phyloP scores from a whole-genome alignment of 2,888 invertebrate genomes.

The Cephus rjabovi region DNA sequence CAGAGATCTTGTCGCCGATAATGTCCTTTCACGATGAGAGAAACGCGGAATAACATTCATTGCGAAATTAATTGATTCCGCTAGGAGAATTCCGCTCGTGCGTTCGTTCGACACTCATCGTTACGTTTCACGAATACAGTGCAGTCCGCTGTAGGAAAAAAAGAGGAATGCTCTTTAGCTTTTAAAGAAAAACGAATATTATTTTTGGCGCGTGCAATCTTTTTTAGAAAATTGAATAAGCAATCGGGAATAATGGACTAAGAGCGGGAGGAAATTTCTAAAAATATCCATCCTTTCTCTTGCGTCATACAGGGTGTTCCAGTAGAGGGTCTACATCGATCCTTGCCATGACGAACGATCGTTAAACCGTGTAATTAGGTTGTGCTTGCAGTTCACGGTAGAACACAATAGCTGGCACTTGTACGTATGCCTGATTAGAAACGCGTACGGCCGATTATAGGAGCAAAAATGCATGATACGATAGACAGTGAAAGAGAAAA shows the following conservation, averaged over 20 bases:
- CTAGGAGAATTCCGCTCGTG: neutral
- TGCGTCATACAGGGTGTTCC: conserved; percentile 6
- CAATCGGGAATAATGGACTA: conserved; percentile 25
- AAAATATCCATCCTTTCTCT: conserved; percentile 25
- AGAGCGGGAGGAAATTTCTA: conserved; percentile 26
- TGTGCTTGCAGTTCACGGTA: neutral
- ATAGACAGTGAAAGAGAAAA: neutral
- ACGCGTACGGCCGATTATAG: neutral
- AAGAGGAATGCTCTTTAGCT: neutral
- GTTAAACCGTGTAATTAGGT: conserved; percentile 7
- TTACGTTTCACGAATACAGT: neutral
- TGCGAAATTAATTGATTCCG: neutral
- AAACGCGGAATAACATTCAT: neutral
- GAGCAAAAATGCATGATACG: neutral
- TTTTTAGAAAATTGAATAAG: neutral
- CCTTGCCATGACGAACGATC: neutral
- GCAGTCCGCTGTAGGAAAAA: neutral
- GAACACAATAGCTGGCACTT: neutral
- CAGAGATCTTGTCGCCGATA: neutral
- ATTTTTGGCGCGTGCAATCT: neutral
- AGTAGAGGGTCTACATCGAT: neutral
- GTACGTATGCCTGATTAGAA: neutral
- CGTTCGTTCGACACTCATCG: neutral
- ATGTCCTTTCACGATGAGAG: neutral
- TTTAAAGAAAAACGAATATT: neutral